Evolutionary conservation across 1,140 invertebrate species (phyloP).

Genomic region (Halesus radiatus): DNA sequence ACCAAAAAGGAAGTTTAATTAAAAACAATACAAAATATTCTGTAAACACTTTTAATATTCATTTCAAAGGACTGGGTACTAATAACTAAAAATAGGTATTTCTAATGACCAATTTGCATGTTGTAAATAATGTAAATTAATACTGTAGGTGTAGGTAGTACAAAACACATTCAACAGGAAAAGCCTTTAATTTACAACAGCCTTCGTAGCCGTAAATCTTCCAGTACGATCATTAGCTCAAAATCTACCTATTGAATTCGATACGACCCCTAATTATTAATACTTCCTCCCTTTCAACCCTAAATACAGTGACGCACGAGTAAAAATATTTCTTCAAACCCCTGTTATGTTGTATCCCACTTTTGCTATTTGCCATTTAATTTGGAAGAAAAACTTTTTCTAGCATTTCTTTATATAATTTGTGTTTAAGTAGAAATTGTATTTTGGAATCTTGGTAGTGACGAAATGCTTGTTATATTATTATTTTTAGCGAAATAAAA

Average conservation of each 20-base stretch:
- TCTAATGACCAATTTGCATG: conserved; percentile 6
- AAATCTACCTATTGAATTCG: conserved; percentile 1
- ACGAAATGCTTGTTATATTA: too few species aligned
- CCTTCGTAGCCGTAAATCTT: not conserved
- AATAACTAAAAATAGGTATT: not conserved
- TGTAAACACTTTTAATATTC: not conserved
- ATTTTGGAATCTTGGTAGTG: too few species aligned
- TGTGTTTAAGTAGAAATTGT: too few species aligned
- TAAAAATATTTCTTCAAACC: too few species aligned
- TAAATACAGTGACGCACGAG: too few species aligned
- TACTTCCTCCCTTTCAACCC: too few species aligned
- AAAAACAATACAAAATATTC: not conserved
- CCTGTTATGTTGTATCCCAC: too few species aligned
- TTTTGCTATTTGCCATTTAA: too few species aligned
- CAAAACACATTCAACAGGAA: not conserved
- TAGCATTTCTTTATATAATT: too few species aligned
- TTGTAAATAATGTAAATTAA: conserved; percentile 6
- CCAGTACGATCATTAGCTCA: conserved; percentile 1
- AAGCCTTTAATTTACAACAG: conserved; percentile 14
- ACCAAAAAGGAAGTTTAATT: not conserved
- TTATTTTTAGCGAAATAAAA: too few species aligned
- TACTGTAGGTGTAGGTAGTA: not conserved
- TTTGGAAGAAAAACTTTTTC: too few species aligned
- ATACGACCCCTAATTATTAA: too few species aligned
- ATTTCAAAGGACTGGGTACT: not conserved